These are phyloP conservation scores for Elephantulus edwardii DNA, from an alignment of 2,113 vertebrate species.

Conservation along the genomic window DNA sequence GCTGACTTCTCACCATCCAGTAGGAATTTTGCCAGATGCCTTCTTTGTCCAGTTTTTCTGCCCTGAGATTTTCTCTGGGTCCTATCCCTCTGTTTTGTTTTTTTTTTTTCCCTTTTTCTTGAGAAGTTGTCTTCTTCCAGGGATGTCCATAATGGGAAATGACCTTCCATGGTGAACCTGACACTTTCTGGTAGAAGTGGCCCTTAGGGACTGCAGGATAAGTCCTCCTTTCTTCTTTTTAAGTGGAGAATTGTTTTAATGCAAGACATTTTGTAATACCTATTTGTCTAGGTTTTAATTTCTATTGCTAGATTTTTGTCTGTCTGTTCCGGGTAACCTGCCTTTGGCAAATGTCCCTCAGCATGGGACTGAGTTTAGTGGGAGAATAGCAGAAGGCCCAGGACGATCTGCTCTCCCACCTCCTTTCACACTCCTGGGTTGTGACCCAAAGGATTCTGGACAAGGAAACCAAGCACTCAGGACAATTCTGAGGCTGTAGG, in stretches of 20 bases:
- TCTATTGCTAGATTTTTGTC: too few relatives aligned
- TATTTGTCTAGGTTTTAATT: too few relatives aligned
- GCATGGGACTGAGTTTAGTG: neutral
- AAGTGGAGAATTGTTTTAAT: too few relatives aligned
- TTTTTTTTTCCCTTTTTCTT: neutral
- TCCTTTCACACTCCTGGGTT: neutral
- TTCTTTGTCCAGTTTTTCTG: neutral
- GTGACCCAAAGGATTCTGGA: neutral
- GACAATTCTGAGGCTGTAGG: neutral
- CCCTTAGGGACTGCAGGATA: too few relatives aligned
- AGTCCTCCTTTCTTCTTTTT: too few relatives aligned
- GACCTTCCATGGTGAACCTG: neutral
- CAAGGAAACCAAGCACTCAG: neutral
- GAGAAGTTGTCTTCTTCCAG: neutral
- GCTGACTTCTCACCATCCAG: neutral
- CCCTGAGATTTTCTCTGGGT: neutral
- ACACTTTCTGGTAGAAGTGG: neutral
- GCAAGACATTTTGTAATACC: too few relatives aligned
- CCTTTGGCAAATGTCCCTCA: accelerated
- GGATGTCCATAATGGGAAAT: neutral
- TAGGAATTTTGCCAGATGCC: neutral
- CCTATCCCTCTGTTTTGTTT: neutral
- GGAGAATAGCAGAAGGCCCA: too few relatives aligned
- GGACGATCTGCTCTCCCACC: neutral
- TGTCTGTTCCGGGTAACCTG: neutral